A percentile compares a stretch with the other conserved stretches of the same genome.
phyloP scores from a whole-genome alignment of 2,113 vertebrate genomes.

The Noctilio leporinus region DNA sequence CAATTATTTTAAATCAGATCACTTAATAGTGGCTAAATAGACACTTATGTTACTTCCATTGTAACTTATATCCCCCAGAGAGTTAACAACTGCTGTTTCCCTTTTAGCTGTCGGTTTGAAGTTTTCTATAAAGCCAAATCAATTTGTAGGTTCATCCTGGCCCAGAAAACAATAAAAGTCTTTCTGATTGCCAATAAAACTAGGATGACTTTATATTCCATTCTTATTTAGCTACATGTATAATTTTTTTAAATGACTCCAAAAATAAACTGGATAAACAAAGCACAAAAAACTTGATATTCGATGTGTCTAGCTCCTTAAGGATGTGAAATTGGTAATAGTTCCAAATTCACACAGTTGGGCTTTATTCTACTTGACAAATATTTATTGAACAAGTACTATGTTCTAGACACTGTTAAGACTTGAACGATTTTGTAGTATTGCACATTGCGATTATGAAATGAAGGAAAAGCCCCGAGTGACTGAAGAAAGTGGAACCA shows the following conservation, averaged over 20 bases:
- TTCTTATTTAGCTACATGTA: neutral
- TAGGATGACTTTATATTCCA: neutral
- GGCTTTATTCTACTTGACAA: neutral
- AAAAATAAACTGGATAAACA: neutral
- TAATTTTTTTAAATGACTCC: neutral
- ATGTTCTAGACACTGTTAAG: neutral
- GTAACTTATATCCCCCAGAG: constrained; percentile 32
- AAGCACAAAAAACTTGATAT: neutral
- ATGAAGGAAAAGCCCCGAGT: neutral
- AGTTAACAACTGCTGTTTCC: constrained; percentile 31
- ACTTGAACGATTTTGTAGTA: neutral
- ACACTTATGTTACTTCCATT: neutral
- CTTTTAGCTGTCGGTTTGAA: neutral
- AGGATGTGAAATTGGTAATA: neutral
- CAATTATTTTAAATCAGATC: constrained; percentile 47
- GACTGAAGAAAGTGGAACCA: neutral
- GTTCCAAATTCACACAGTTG: neutral
- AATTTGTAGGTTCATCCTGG: neutral
- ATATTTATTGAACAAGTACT: neutral
- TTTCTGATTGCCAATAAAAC: neutral
- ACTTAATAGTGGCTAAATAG: constrained; percentile 37
- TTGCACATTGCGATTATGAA: neutral
- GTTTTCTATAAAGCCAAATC: neutral
- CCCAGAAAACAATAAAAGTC: neutral
- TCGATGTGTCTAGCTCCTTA: neutral